A percentile compares a stretch with the other conserved stretches of the same genome.
phyloP scores from a whole-genome alignment of 2,888 invertebrate species.

The Teleogryllus oceanicus region DNA sequence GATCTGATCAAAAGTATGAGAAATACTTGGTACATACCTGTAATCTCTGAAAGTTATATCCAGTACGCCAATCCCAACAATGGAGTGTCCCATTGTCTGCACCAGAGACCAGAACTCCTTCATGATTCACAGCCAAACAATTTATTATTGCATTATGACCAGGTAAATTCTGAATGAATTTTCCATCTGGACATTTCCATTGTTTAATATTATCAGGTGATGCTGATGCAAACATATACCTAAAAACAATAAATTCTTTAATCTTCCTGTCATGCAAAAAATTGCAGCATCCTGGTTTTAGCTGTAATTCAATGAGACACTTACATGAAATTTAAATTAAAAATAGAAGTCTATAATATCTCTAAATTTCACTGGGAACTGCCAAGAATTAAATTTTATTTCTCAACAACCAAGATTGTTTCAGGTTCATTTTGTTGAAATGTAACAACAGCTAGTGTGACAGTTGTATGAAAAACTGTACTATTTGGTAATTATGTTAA shows the following conservation, averaged over 20 bases:
- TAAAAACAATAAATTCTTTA: constrained; percentile 41
- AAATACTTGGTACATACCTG: constrained; percentile 53
- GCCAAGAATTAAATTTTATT: too few relatives aligned
- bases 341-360: too few relatives aligned
- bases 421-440: too few relatives aligned
- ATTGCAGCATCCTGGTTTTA: too few relatives aligned
- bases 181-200: constrained; percentile 97
- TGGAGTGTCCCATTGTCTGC: constrained; percentile 97
- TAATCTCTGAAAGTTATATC: constrained; percentile 94
- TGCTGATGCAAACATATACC: constrained; percentile 93
- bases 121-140: constrained; percentile 90
- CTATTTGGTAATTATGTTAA: too few relatives aligned
- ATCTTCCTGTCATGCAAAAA: neutral
- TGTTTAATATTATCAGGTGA: constrained; percentile 99
- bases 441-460: too few relatives aligned
- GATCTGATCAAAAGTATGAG: too few relatives aligned
- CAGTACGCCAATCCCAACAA: constrained; percentile 99
- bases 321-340: too few relatives aligned
- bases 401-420: too few relatives aligned
- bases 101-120: constrained; percentile 94
- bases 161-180: constrained; percentile 92
- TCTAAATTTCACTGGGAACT: too few relatives aligned
- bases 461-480: too few relatives aligned
- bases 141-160: constrained; percentile 98
- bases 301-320: too few relatives aligned